Base-by-base conservation (phyloP, 2,797 vertebrate species). In the Macrochelys suwanniensis region DNA sequence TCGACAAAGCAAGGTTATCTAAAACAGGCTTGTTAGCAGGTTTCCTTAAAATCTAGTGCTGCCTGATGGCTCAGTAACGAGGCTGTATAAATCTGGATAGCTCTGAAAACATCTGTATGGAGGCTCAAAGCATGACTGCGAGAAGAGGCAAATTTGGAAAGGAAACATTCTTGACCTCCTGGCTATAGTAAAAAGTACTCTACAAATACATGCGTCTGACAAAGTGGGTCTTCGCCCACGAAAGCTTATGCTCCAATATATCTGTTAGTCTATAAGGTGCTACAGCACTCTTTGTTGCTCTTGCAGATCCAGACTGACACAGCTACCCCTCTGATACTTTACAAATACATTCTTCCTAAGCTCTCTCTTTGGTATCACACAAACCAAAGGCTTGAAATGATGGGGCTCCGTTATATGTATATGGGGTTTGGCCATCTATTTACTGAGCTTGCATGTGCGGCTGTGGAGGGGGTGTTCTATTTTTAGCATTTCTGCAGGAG, bases 401-500 rank as follows among this genome's bases (percentile, higher is more conserved):
- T 68, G 85, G 68, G 76, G 13, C 53, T 89, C 90, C 89, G 82
- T 89, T 82, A 82, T 81, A 82, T 88, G 91, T 8, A 89, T 59
- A 65, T 50, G n/a, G 82, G 54, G 25, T 61, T 80, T 10, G 85
- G n/a, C 19, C 77, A 54, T 57, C 88, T 77, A 1, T 74, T 92
- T 86, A 51, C 78, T 71, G 90, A 87, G 78, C 12, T 54, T 54
- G 54, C 71, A 80, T 6, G 50, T 7, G 71, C 61, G 33, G 13
- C 11, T 89, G 51, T 81, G 42, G 71, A 47, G 71, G 42, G 71
- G 11, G 5, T 45, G 31, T 74, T 42, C 85, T 94, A 90, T 93
- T 92, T 89, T 90, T 71, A 94, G 87, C 71, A 3, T 10, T 90
- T 77, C 56, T 94, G 84, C 56, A 49, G 80, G 91, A 90, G 80